Percentiles rank a stretch among this genome's conserved stretches.
phyloP scores from a whole-genome alignment of 2,888 invertebrate species.

The Odontocerum albicorne region DNA sequence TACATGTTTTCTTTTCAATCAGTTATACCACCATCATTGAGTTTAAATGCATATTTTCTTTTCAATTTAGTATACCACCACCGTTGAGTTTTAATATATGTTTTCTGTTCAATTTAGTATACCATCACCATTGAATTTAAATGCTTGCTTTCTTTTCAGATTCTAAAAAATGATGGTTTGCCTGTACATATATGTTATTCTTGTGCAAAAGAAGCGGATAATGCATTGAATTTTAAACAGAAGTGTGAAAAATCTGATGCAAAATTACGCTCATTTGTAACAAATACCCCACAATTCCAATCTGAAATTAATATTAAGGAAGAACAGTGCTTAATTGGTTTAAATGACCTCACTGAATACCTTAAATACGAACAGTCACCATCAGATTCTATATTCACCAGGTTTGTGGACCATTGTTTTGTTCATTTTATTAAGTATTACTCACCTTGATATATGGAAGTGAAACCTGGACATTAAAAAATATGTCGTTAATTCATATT shows the following conservation, averaged over 20 bases:
- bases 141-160: constrained; percentile 24
- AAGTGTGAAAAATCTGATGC: constrained; percentile 51
- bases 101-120: too few relatives aligned
- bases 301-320: constrained; percentile 16
- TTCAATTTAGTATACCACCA: too few relatives aligned
- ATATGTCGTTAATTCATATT: too few relatives aligned
- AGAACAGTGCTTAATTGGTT: constrained; percentile 11
- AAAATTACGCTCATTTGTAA: constrained; percentile 45
- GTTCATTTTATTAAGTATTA: not conserved
- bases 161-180: constrained; percentile 26
- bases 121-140: too few relatives aligned
- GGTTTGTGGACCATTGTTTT: too few relatives aligned
- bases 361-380: constrained; percentile 19
- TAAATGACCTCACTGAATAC: constrained; percentile 23
- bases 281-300: not conserved
- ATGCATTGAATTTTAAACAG: constrained; percentile 52
- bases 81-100: too few relatives aligned
- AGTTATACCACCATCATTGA: too few relatives aligned
- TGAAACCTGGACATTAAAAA: too few relatives aligned
- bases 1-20: too few relatives aligned
- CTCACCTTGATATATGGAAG: too few relatives aligned
- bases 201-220: constrained; percentile 49
- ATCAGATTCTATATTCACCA: constrained; percentile 11
- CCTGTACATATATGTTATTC: constrained; percentile 49
- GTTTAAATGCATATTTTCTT: too few relatives aligned